A percentile compares a stretch with the other conserved stretches of the same genome.
Conservation (phyloP, 2,113 vertebrate genomes). For the Ochotona princeps region DNA sequence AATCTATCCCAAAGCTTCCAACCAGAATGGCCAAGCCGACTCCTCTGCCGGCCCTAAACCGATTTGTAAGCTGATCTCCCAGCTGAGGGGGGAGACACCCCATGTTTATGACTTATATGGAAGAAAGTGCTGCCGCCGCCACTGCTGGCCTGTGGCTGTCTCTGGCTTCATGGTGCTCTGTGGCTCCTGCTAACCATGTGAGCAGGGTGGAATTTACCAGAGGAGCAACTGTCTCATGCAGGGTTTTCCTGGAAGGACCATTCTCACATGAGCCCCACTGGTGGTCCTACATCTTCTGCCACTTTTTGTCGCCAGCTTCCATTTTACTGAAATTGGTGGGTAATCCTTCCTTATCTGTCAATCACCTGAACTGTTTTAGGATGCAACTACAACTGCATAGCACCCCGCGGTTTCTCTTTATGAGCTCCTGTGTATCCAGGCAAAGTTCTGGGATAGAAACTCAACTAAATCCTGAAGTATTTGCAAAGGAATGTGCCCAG, state of each 20-base stretch:
- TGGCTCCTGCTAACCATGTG: not conserved
- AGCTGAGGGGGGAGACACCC: not conserved
- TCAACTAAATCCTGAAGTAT: slow-evolving; percentile 30
- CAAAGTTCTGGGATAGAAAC: slow-evolving; percentile 68
- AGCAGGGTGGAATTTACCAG: not conserved
- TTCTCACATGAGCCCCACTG: too few relatives aligned
- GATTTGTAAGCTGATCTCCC: slow-evolving; percentile 28
- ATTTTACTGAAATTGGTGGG: not conserved
- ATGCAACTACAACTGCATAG: slow-evolving; percentile 18
- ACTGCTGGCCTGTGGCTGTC: not conserved
- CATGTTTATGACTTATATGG: not conserved
- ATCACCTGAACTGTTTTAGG: not conserved
- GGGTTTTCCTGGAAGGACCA: not conserved
- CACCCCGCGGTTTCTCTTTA: slow-evolving; percentile 58
- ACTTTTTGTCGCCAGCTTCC: not conserved
- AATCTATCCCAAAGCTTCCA: slow-evolving; percentile 16
- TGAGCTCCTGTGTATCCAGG: slow-evolving; percentile 51
- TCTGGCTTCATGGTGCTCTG: not conserved
- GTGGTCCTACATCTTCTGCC: too few relatives aligned
- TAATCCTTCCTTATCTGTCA: slow-evolving; percentile 46
- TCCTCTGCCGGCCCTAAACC: not conserved
- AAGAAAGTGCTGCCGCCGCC: not conserved
- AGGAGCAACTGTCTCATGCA: not conserved
- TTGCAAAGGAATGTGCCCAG: slow-evolving; percentile 64
- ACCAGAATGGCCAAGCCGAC: not conserved